Base-by-base conservation (phyloP, 2,113 vertebrate genomes). In the Eudyptes chrysolophus region DNA sequence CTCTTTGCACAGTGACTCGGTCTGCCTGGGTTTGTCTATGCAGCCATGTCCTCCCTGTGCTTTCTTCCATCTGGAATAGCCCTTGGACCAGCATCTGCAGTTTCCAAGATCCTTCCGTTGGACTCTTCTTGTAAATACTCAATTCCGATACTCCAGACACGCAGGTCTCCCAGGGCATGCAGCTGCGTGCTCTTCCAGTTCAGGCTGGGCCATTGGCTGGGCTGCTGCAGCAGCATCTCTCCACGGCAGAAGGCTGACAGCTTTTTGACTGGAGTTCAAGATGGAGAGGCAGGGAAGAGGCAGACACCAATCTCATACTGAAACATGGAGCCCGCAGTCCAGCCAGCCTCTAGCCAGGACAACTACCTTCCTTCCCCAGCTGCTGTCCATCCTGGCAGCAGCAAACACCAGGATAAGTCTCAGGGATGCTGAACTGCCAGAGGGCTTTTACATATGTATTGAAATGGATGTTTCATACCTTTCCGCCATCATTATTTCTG, bases 91-190 rank as follows among this genome's bases (percentile, higher is more conserved):
- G 34, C 57, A 62, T 22, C 65, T 17, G 6, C 34, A 24, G 12
- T 29, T 62, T 54, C 75, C 46, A 19, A 27, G 57, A 29, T 18
- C 34, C 18, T 71, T 27, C 55, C 46, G 44, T 7, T 30, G 36
- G 62, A 60, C 25, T 54, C 24, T 34, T 27, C 54, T 6, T 17
- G 22, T 38, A 9, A 44, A 54, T 3, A 36, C 25, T 16, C 17
- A 10, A 1, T 8, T 34, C 40, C 55, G 5, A 2, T 7, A 2
- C 32, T 46, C 57, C 22, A 9, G 65, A 65, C 3, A 0, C 1
- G 7, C 5, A 48, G 14, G 17, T 44, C 17, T 71, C 48, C 64
- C 26, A 9, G 46, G 32, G 10, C 0, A 4, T 17, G 15, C 0
- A 2, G 84, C 29, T 2, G 4, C 42, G 0, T 11, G 34, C 15